phyloP scores from a whole-genome alignment of 2,113 vertebrate species.

The Noctilio leporinus region DNA sequence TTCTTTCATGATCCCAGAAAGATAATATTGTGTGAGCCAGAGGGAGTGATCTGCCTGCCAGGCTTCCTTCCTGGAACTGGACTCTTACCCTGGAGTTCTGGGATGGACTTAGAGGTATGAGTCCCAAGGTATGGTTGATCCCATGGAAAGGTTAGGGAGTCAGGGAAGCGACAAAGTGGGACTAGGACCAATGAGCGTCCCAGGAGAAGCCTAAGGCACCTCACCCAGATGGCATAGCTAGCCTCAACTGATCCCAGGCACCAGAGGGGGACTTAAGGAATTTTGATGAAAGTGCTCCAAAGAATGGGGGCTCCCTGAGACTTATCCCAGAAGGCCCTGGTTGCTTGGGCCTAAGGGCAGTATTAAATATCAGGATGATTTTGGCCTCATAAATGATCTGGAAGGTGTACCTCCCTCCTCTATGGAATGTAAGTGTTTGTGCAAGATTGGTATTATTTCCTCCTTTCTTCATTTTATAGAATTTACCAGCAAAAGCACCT shows the following conservation, averaged over 20 bases:
- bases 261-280: background rate
- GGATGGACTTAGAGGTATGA: background rate
- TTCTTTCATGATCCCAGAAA: background rate
- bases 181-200: background rate
- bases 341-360: background rate
- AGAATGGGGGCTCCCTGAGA: background rate
- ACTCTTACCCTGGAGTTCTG: background rate
- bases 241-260: background rate
- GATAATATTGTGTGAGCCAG: background rate
- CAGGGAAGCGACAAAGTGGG: background rate
- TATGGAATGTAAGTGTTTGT: background rate
- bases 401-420: background rate
- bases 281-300: background rate
- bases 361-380: background rate
- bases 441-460: background rate
- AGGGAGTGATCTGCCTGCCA: background rate
- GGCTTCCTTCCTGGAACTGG: background rate
- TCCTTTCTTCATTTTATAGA: background rate
- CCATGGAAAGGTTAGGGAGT: background rate
- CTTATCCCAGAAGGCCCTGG: background rate
- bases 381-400: background rate
- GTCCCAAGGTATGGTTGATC: background rate
- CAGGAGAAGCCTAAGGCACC: background rate
- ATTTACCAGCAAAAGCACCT: background rate
- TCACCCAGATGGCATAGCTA: background rate